These are phyloP conservation scores for Coendou prehensilis DNA, from an alignment of 2,797 vertebrate genomes.

Conservation along the genomic window DNA sequence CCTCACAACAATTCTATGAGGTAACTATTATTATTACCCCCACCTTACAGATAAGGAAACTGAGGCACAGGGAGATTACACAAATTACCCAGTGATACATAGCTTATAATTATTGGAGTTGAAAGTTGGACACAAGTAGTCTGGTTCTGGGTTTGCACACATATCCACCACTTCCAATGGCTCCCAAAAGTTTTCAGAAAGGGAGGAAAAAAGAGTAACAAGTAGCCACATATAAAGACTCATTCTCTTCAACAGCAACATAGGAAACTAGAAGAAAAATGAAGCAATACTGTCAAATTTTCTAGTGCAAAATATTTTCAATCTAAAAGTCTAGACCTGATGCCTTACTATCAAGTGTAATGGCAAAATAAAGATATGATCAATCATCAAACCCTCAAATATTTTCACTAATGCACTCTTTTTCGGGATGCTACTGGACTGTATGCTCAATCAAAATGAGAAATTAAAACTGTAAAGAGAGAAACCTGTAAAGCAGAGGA, in stretches of 20 bases:
- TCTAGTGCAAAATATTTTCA: slow-evolving; percentile 1
- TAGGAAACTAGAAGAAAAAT: background rate
- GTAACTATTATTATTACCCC: no score
- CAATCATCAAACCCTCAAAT: background rate
- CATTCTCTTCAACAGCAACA: background rate
- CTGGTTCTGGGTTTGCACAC: background rate
- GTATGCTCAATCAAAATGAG: background rate
- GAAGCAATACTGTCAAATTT: background rate
- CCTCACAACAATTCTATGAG: background rate
- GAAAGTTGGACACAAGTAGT: background rate
- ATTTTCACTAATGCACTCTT: background rate
- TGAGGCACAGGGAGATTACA: background rate
- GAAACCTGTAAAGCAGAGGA: background rate
- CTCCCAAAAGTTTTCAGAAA: background rate
- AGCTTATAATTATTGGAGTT: background rate
- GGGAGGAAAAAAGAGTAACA: background rate
- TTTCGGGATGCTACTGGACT: background rate
- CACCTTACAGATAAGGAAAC: background rate
- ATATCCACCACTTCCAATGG: background rate
- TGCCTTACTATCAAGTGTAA: background rate
- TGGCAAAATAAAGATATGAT: background rate
- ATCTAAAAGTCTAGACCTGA: background rate
- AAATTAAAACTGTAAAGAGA: background rate
- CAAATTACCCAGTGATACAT: background rate
- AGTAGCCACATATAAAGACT: background rate